These are phyloP conservation scores for Carabus problematicus DNA, from an alignment of 2,888 invertebrate species.

Conservation along the genomic window DNA sequence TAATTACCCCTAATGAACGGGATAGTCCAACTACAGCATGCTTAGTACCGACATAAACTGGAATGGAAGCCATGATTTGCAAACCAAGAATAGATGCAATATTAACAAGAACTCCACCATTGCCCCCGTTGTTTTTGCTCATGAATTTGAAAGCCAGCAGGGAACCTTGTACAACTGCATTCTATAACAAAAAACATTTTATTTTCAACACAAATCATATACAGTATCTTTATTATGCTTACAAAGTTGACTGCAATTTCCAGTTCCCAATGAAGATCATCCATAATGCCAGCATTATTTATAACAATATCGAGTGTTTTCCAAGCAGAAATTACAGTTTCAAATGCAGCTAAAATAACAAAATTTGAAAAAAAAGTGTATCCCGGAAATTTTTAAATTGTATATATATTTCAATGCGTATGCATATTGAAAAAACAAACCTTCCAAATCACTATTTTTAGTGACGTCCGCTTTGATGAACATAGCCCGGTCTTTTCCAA, in stretches of 20 bases:
- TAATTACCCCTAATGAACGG: conserved; percentile 58
- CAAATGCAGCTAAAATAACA: conserved; percentile 59
- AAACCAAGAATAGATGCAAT: conserved; percentile 68
- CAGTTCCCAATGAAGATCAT: conserved; percentile 77
- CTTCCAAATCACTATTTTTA: conserved; percentile 75
- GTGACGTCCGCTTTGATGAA: conserved; percentile 77
- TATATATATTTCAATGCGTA: too few species aligned
- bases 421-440: conserved; percentile 55
- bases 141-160: conserved; percentile 64
- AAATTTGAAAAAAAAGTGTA: conserved; percentile 18
- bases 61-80: conserved; percentile 61
- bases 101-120: conserved; percentile 70
- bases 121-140: conserved; percentile 64
- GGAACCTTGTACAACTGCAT: conserved; percentile 58
- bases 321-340: conserved; percentile 53
- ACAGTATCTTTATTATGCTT: conserved; percentile 47
- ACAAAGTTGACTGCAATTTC: conserved; percentile 66
- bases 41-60: conserved; percentile 67
- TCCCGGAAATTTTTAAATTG: background rate
- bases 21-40: conserved; percentile 62
- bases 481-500: conserved; percentile 71
- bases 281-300: conserved; percentile 82
- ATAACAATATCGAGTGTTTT: conserved; percentile 63
- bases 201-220: background rate
- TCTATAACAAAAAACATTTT: conserved; percentile 49